Percentiles rank a stretch among this genome's conserved stretches.
These are phyloP conservation scores for Parazoanthus darwini DNA, from an alignment of 92 coral and sea anemone genomes.

Conservation along the genomic window DNA sequence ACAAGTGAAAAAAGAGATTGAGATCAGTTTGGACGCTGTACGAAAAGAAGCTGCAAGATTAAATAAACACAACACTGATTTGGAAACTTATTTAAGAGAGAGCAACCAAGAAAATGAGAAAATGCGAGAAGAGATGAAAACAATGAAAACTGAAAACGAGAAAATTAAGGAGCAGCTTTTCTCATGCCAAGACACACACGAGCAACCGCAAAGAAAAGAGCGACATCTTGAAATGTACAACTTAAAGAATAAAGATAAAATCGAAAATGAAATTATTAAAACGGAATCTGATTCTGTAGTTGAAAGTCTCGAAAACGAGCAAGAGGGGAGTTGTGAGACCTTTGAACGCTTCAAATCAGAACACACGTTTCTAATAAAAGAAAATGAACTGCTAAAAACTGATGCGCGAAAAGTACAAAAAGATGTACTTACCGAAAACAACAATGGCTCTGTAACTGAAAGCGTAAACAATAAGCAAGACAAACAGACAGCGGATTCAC, in stretches of 20 bases:
- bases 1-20: conserved; percentile 15
- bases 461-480: neutral
- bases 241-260: neutral
- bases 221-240: neutral
- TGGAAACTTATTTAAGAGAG: conserved; percentile 11
- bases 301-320: neutral
- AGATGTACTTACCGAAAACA: neutral
- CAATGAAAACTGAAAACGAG: neutral
- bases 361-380: neutral
- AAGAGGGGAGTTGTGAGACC: neutral
- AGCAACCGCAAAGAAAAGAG: neutral
- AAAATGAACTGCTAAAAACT: neutral
- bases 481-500: neutral
- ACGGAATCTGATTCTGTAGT: neutral
- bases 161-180: neutral
- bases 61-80: neutral
- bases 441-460: neutral
- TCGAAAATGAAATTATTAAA: neutral
- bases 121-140: neutral
- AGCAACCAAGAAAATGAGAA: conserved; percentile 6
- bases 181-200: neutral
- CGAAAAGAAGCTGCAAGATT: conserved; percentile 27
- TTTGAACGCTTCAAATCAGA: neutral
- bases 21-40: conserved; percentile 29
- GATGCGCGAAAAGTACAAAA: neutral